Evolutionary conservation across 2,888 invertebrate genomes (phyloP).

Genomic region (Salticus scenicus): DNA sequence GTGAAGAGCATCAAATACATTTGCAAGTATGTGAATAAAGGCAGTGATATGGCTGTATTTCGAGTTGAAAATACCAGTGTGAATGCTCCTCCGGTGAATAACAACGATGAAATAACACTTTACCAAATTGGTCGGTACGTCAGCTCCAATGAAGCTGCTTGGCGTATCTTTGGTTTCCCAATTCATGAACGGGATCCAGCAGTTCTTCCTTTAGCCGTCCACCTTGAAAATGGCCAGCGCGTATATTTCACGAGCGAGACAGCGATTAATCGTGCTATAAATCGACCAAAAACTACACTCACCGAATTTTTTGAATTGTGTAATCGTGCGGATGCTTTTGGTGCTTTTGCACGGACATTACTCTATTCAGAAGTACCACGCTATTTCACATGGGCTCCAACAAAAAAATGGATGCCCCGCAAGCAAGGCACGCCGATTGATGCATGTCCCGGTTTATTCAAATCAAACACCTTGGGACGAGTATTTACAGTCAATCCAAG

Average conservation of each 20-base stretch:
- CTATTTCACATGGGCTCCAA: background rate
- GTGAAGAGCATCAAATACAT: background rate
- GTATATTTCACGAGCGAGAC: slow-evolving; percentile 4
- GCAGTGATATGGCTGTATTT: background rate
- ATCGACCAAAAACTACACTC: slow-evolving; percentile 10
- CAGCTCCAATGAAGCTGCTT: slow-evolving; percentile 71
- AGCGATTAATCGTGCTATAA: background rate
- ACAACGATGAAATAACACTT: no score
- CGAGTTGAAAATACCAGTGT: background rate
- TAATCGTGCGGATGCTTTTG: slow-evolving; percentile 39
- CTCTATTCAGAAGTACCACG: background rate
- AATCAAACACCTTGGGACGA: slow-evolving; percentile 16
- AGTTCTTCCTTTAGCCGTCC: slow-evolving; percentile 58
- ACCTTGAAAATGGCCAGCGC: background rate
- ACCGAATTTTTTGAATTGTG: slow-evolving; percentile 10
- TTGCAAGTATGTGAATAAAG: background rate
- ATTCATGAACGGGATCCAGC: slow-evolving; percentile 72
- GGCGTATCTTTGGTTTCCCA: slow-evolving; percentile 71
- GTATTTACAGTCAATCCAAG: background rate
- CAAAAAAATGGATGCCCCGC: slow-evolving; percentile 51
- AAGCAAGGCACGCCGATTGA: slow-evolving; percentile 42
- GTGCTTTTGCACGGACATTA: slow-evolving; percentile 37
- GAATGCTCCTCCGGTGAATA: no score
- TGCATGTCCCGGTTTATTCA: slow-evolving; percentile 14
- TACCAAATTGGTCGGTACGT: slow-evolving; percentile 64